Conservation (phyloP, 2,113 vertebrate species). For the Petaurus breviceps region DNA sequence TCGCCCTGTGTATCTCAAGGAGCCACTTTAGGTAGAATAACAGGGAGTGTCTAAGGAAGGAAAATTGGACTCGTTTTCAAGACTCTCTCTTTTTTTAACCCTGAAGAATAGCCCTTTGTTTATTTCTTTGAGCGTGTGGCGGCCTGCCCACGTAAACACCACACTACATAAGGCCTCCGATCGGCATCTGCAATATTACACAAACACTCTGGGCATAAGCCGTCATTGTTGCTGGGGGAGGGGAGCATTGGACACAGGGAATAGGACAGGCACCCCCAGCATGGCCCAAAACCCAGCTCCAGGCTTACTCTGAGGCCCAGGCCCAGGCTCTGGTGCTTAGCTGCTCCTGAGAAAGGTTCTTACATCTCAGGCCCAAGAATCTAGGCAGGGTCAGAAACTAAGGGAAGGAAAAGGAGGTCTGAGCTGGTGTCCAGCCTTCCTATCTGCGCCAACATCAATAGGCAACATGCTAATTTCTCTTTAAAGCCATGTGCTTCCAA, state of each 20-base stretch:
- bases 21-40: constrained; percentile 84
- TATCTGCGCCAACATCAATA: neutral
- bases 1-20: constrained; percentile 82
- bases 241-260: constrained; percentile 30
- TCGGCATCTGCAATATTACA: constrained; percentile 87
- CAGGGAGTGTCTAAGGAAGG: constrained; percentile 84
- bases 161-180: constrained; percentile 84
- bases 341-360: neutral
- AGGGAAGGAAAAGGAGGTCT: neutral
- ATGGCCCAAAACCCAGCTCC: constrained; percentile 11
- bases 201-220: constrained; percentile 83
- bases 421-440: neutral
- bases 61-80: constrained; percentile 85
- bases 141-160: constrained; percentile 85
- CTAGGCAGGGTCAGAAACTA: neutral
- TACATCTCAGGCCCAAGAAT: neutral
- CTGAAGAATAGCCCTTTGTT: constrained; percentile 87
- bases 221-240: constrained; percentile 80
- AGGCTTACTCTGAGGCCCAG: neutral
- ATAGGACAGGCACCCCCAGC: constrained; percentile 43
- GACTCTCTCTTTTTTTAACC: constrained; percentile 81
- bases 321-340: neutral
- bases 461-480: neutral
- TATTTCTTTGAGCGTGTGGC: constrained; percentile 84
- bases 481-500: neutral